phyloP scores from a whole-genome alignment of 2,113 vertebrate genomes.

The Vombatus ursinus region DNA sequence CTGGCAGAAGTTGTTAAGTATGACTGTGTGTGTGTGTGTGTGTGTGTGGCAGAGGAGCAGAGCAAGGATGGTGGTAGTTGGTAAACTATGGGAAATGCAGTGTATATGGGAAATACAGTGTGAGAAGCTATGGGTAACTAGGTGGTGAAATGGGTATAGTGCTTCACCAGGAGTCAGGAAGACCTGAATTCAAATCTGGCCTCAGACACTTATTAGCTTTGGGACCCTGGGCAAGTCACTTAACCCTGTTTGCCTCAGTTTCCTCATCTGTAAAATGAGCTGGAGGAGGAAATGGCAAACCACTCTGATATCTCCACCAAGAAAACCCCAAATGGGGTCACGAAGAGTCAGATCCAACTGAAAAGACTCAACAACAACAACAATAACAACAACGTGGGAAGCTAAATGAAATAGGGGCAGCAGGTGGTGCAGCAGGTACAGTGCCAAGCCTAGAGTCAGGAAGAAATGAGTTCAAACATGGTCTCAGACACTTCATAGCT shows the following conservation, averaged over 20 bases:
- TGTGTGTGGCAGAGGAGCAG: neutral
- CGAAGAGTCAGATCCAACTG: accelerated
- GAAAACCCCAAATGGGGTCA: neutral
- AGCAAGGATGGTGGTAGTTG: neutral
- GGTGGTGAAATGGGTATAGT: neutral
- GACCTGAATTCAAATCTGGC: neutral
- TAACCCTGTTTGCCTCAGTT: neutral
- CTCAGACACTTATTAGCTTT: slow-evolving; percentile 18
- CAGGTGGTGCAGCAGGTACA: neutral
- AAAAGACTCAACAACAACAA: neutral
- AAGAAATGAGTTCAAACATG: neutral
- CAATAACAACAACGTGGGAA: neutral
- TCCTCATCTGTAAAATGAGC: neutral
- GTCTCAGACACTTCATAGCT: neutral
- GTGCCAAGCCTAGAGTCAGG: neutral
- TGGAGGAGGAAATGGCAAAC: neutral
- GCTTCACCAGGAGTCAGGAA: neutral
- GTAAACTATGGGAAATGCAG: neutral
- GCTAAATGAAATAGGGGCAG: neutral
- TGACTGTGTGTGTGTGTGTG: neutral
- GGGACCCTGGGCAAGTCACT: neutral
- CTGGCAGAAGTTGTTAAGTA: neutral
- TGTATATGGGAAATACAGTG: neutral
- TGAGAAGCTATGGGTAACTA: neutral
- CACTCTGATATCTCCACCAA: neutral